These are phyloP conservation scores for Echinops telfairi DNA, from an alignment of 2,113 vertebrate genomes.

Conservation along the genomic window DNA sequence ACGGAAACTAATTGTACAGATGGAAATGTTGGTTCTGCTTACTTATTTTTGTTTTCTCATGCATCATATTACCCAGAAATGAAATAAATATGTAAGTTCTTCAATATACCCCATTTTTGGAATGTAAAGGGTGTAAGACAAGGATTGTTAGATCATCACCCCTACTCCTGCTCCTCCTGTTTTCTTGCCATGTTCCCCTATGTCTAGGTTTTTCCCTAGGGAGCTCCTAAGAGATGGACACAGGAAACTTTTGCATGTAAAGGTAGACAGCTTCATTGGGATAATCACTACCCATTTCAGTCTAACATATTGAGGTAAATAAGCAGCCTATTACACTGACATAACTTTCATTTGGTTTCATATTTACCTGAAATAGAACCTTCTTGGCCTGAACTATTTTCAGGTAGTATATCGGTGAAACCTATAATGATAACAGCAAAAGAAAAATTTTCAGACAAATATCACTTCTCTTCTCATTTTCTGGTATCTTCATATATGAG, in stretches of 20 bases:
- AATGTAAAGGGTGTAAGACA: background rate
- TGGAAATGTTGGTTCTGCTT: background rate
- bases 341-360: background rate
- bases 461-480: background rate
- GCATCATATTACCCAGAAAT: background rate
- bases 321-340: background rate
- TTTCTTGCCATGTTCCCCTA: background rate
- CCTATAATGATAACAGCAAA: background rate
- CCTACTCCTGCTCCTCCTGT: background rate
- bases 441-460: background rate
- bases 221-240: background rate
- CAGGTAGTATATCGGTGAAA: background rate
- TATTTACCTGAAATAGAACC: background rate
- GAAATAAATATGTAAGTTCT: background rate
- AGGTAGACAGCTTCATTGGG: background rate
- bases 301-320: background rate
- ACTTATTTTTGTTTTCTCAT: background rate
- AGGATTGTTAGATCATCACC: background rate
- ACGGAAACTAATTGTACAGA: slow-evolving; percentile 19
- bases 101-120: background rate
- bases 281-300: background rate
- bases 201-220: background rate
- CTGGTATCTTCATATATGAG: background rate
- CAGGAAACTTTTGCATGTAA: background rate
- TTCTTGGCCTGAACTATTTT: background rate